phyloP scores from a whole-genome alignment of 1,140 invertebrate genomes.

The Drosophila tristis region DNA sequence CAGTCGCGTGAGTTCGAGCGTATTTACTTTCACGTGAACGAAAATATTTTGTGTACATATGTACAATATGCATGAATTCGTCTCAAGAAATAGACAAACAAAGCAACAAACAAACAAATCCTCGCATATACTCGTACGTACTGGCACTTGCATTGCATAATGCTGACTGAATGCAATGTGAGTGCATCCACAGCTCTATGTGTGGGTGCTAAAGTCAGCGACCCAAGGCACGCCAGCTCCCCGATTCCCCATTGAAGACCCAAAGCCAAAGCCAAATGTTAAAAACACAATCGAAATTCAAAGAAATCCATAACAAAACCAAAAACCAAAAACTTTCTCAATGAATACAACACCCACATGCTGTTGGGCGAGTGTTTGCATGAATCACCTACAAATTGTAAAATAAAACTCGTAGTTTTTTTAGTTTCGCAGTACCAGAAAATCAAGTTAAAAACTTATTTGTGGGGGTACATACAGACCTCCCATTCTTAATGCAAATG shows the following conservation, averaged over 20 bases:
- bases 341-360: slow-evolving; percentile 50
- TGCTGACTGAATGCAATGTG: slow-evolving; percentile 32
- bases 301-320: slow-evolving; percentile 45
- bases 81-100: slow-evolving; percentile 11
- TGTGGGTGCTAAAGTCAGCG: slow-evolving; percentile 54
- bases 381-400: slow-evolving; percentile 16
- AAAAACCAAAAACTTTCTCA: slow-evolving; percentile 65
- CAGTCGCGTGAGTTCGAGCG: slow-evolving; percentile 13
- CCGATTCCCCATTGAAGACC: slow-evolving; percentile 11
- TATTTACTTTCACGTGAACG: slow-evolving; percentile 59
- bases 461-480: too few relatives aligned
- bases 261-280: slow-evolving; percentile 25
- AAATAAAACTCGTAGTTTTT: slow-evolving; percentile 1
- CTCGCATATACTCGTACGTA: slow-evolving; percentile 16
- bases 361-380: slow-evolving; percentile 39
- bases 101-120: slow-evolving; percentile 23
- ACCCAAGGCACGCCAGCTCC: slow-evolving; percentile 54
- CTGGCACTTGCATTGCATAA: slow-evolving; percentile 44
- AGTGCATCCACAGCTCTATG: slow-evolving; percentile 24
- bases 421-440: not conserved
- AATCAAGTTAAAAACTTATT: too few relatives aligned
- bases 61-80: not conserved
- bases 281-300: slow-evolving; percentile 1
- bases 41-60: not conserved
- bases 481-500: too few relatives aligned